Base-by-base conservation (phyloP, 2,113 vertebrate species). In the Labeo rohita region DNA sequence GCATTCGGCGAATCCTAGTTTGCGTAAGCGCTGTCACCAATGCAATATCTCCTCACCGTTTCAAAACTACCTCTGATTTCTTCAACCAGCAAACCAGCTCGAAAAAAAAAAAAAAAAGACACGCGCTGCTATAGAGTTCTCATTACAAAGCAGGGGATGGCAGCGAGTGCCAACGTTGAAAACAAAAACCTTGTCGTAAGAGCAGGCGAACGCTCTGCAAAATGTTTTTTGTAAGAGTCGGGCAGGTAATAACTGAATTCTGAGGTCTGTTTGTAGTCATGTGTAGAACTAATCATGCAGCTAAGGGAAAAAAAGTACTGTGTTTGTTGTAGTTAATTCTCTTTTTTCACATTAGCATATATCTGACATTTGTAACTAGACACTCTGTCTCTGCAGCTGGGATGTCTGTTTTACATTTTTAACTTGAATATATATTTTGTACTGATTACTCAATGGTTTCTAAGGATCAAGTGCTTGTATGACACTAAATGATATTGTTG, bases 371-470 rank as follows among this genome's bases (percentile, higher is more conserved):
- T 89, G 89, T 91, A 91, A 91, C 89, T 87, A 86, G 87, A 91
- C 86, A 87, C 93, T 92, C 93, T 94, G 93, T 94, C 92, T 96
- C 93, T 93, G 91, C 95, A 96, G 91, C 90, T 90, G 91, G 87
- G 93, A 95, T 94, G 93, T 95, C 95, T 94, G 93, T 96, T 93
- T 94, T 94, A 95, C 92, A 93, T 95, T 94, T 94, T 96, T 96
- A 97, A 97, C 96, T 97, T 98, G 96, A 97, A 97, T 96, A 95
- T 95, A 95, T 96, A 85, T 96, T 96, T 97, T 96, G 94, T 95
- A 96, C 93, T 94, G 94, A 96, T 95, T 95, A 93, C 94, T 96
- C 93, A 93, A 96, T 95, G 91, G 92, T 96, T 96, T 95, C 91
- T 95, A 95, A 93, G 93, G 88, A 96, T 95, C 92, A 93, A 94